phyloP scores from a whole-genome alignment of 2,113 vertebrate species.

The Rhynchomys soricoides region DNA sequence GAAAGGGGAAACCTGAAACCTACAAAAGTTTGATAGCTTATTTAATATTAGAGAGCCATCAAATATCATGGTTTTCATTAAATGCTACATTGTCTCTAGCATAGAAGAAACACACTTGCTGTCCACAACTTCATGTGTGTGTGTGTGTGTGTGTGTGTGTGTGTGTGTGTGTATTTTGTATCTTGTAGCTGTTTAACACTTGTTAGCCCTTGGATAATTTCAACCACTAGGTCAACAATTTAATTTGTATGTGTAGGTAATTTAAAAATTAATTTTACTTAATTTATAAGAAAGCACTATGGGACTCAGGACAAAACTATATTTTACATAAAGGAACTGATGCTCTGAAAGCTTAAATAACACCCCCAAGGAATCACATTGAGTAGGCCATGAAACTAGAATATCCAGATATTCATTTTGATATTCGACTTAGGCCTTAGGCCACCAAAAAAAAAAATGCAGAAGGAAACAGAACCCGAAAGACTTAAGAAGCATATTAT shows the following conservation, averaged over 20 bases:
- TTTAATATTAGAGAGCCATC: slow-evolving; percentile 8
- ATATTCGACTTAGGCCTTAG: neutral
- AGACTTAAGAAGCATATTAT: neutral
- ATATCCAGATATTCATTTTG: neutral
- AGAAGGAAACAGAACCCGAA: neutral
- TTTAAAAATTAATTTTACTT: neutral
- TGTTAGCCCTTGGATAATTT: slow-evolving; percentile 15
- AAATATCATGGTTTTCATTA: neutral
- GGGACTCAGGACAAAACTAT: neutral
- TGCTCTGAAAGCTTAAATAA: slow-evolving; percentile 10
- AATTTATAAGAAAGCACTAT: neutral
- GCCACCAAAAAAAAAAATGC: neutral
- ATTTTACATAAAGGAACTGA: slow-evolving; percentile 27
- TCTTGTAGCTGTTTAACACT: neutral
- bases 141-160: neutral
- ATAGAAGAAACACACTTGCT: slow-evolving; percentile 15
- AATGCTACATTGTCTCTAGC: neutral
- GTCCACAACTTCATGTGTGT: neutral
- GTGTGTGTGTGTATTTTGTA: slow-evolving; percentile 14
- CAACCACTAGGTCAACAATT: neutral
- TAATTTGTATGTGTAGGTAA: neutral
- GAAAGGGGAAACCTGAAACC: neutral
- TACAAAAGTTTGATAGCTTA: neutral
- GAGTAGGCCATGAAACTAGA: neutral
- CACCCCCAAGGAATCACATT: neutral